Conservation (phyloP, 2,113 vertebrate genomes). For the Numenius arquata region DNA sequence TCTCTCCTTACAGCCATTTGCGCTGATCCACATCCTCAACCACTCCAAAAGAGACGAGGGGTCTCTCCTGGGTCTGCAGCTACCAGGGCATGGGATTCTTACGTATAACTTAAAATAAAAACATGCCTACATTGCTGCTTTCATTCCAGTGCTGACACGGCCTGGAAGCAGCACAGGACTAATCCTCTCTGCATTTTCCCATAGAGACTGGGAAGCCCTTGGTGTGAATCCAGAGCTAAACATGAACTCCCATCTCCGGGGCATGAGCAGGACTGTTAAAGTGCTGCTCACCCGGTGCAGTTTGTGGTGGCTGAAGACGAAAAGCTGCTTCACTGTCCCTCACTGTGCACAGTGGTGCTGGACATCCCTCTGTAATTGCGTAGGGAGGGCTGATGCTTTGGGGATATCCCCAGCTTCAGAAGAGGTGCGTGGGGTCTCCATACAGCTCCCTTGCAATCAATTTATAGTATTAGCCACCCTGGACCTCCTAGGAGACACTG, state of each 20-base stretch:
- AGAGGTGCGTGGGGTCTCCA: neutral
- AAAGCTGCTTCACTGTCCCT: neutral
- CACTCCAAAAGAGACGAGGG: neutral
- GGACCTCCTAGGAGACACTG: neutral
- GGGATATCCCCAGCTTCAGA: neutral
- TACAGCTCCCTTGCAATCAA: neutral
- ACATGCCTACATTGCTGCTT: neutral
- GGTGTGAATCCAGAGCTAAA: neutral
- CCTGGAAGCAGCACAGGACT: neutral
- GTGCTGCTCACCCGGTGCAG: neutral
- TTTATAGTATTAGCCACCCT: neutral
- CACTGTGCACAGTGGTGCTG: neutral
- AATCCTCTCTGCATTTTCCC: neutral
- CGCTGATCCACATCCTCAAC: neutral
- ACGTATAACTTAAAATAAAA: neutral
- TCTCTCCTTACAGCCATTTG: rapidly evolving
- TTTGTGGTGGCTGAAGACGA: neutral
- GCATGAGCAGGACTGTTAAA: neutral
- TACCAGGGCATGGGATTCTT: neutral
- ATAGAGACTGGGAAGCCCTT: neutral
- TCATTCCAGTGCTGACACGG: neutral
- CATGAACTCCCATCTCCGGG: neutral
- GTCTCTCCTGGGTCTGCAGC: neutral
- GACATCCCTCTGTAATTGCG: neutral
- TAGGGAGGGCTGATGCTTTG: neutral